Evolutionary conservation across 2,888 invertebrate species (phyloP).

Genomic region (Euplexia lucipara): DNA sequence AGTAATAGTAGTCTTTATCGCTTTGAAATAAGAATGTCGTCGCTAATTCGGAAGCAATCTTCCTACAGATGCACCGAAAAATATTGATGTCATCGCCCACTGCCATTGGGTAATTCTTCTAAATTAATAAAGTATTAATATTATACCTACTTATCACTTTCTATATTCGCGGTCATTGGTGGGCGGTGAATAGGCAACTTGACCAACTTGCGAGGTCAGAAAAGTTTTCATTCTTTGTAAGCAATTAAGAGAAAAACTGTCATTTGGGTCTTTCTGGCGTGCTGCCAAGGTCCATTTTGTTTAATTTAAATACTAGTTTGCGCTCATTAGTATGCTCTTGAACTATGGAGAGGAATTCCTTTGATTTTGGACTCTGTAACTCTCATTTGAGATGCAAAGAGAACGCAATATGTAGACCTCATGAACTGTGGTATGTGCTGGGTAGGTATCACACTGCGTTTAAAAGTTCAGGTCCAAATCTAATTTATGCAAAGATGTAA

Average conservation of each 20-base stretch:
- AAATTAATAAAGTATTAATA: constrained; percentile 29
- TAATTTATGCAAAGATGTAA: too few relatives aligned
- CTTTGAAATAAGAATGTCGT: constrained; percentile 7
- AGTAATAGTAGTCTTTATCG: constrained; percentile 21
- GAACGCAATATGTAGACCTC: neutral
- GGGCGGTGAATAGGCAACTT: constrained; percentile 45
- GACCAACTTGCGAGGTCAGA: constrained; percentile 54
- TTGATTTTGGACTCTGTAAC: neutral
- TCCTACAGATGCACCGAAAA: constrained; percentile 33
- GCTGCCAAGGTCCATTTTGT: constrained; percentile 38
- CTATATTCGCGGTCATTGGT: constrained; percentile 44
- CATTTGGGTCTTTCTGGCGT: constrained; percentile 36
- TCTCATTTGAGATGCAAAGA: neutral
- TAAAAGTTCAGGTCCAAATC: neutral
- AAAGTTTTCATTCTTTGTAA: constrained; percentile 30
- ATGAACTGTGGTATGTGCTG: neutral
- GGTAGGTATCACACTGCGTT: neutral
- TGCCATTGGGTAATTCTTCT: constrained; percentile 37
- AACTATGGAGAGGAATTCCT: neutral
- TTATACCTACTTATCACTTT: constrained; percentile 60
- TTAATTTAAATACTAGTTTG: constrained; percentile 6
- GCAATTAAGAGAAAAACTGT: constrained; percentile 29
- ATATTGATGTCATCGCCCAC: constrained; percentile 55
- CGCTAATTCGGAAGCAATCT: constrained; percentile 33
- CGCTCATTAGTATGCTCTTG: constrained; percentile 17